These are phyloP conservation scores for Zaprionus inermis DNA, from an alignment of 1,140 invertebrate genomes.

Conservation along the genomic window DNA sequence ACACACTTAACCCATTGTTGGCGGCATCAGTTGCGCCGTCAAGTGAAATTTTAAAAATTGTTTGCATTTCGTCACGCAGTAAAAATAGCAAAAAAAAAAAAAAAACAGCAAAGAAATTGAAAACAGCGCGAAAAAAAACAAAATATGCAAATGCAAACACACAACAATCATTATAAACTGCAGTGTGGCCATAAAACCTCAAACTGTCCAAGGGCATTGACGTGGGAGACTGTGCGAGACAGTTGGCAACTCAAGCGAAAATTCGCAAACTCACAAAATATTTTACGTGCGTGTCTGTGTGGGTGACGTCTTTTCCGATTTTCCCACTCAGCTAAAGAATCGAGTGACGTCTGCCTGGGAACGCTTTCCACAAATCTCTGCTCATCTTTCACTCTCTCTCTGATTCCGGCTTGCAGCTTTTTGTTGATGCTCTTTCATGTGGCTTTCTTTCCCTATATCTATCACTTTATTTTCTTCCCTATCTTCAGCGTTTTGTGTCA, in stretches of 20 bases:
- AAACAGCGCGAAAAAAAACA: constrained; percentile 13
- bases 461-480: neutral
- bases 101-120: neutral
- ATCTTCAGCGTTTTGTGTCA: neutral
- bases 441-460: neutral
- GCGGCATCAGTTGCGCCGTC: constrained; percentile 18
- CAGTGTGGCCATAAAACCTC: constrained; percentile 20
- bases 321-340: neutral
- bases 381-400: neutral
- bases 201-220: constrained; percentile 39
- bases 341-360: neutral
- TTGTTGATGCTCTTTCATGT: neutral
- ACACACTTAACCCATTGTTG: constrained; percentile 13
- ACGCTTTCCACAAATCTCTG: neutral
- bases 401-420: neutral
- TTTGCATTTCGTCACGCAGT: constrained; percentile 59
- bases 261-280: neutral
- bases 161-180: constrained; percentile 45
- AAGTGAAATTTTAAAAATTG: constrained; percentile 45
- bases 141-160: constrained; percentile 54
- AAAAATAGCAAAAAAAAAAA: constrained; percentile 14
- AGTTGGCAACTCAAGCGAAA: neutral
- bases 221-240: neutral
- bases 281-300: neutral
- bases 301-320: neutral